phyloP scores from a whole-genome alignment of 2,113 vertebrate species.

The Toxotes jaculatrix region DNA sequence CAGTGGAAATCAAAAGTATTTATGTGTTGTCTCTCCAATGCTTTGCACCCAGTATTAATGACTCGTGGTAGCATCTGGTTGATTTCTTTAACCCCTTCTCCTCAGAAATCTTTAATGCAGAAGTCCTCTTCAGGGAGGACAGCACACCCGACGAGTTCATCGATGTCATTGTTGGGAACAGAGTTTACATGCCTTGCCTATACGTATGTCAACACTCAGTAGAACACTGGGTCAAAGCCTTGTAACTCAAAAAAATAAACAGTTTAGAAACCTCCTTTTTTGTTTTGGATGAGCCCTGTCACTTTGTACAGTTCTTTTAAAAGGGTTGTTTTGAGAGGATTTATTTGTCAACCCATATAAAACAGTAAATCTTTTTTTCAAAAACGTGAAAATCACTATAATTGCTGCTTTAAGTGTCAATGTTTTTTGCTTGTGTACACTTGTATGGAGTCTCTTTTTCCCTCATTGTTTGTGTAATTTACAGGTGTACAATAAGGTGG shows the following conservation, averaged over 20 bases:
- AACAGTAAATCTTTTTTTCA: too few relatives aligned
- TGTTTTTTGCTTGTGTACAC: not conserved
- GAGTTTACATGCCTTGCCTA: slow-evolving; percentile 98
- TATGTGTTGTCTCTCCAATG: not conserved
- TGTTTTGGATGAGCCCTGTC: not conserved
- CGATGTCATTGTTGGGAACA: slow-evolving; percentile 97
- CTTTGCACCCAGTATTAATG: not conserved
- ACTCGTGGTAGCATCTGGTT: not conserved
- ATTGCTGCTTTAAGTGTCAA: not conserved
- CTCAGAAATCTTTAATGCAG: slow-evolving; percentile 98
- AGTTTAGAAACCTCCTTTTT: not conserved
- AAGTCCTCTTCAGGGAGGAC: slow-evolving; percentile 97
- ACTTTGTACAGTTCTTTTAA: not conserved
- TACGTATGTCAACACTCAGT: slow-evolving; percentile 87
- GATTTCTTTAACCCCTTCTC: slow-evolving; percentile 81
- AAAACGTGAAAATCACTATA: too few relatives aligned
- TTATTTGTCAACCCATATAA: not conserved
- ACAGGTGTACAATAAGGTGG: slow-evolving; percentile 99
- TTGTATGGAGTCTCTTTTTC: not conserved
- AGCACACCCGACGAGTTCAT: slow-evolving; percentile 97
- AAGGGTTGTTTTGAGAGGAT: not conserved
- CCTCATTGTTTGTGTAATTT: slow-evolving; percentile 13
- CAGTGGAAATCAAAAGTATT: not conserved
- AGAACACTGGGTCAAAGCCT: not conserved
- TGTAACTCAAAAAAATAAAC: not conserved